Conservation (phyloP, 2,113 vertebrate species). For the Lophochroa leadbeateri region DNA sequence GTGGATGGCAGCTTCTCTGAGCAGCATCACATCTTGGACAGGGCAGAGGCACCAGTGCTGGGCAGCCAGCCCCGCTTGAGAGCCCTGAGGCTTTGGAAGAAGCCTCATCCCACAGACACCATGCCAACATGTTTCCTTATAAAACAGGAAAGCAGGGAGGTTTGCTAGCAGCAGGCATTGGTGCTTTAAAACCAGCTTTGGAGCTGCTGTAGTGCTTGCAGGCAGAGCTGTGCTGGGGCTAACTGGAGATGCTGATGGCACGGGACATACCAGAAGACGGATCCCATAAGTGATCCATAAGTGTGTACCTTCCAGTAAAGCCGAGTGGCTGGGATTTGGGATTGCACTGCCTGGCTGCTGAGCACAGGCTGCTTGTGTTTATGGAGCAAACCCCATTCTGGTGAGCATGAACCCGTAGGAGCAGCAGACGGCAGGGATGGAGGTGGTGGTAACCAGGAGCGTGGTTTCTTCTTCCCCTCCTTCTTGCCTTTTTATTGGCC, state of each 20-base stretch:
- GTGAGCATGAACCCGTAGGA: accelerated
- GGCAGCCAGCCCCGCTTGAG: accelerated
- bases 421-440: background rate
- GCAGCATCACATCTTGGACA: accelerated
- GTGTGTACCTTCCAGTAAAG: background rate
- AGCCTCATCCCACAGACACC: accelerated
- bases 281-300: accelerated
- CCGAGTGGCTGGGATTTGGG: accelerated
- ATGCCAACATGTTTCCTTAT: accelerated
- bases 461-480: background rate
- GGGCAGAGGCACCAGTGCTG: accelerated
- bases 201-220: background rate
- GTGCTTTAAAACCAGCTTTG: accelerated
- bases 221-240: background rate
- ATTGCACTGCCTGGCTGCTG: background rate
- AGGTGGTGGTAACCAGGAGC: accelerated
- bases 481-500: background rate
- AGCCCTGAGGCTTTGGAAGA: background rate
- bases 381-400: accelerated
- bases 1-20: background rate
- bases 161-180: background rate
- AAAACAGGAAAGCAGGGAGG: background rate
- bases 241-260: background rate
- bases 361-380: accelerated
- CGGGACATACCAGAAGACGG: accelerated